Base-by-base conservation (phyloP, 37 sponge, comb jelly and placozoan species). In the Hexactinellida sp. region DNA sequence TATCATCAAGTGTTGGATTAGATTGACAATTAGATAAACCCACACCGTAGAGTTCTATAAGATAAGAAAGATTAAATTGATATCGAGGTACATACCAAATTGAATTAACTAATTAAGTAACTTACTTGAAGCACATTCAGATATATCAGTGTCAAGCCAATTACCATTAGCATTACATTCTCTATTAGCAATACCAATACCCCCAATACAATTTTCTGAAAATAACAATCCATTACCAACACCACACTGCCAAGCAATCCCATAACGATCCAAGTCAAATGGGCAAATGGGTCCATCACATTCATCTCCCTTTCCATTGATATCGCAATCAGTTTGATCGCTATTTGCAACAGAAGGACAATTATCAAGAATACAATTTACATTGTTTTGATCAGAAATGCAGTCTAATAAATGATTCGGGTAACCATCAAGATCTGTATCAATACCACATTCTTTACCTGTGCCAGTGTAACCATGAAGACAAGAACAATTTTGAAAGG, bases 71-170 rank as follows among this genome's bases (percentile, higher is more conserved):
- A 23, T 28, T 32, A 25, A 23, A 63, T 63, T 25, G 3, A 63
- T n/a, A 41, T 10, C 76, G 76, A 63, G 13, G 52, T 47, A 47
- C 52, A 47, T 9, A 9, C 9, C 13, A 47, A 47, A 9, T 47
- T 16, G 16, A 16, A 47, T 47, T 19, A 47, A 47, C 52, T 19
- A 47, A 9, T 47, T n/a, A n/a, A n/a, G n/a, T n/a, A n/a, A n/a
- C 21, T 63, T 63, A 63, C 76, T 23, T 63, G 76, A 63, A 63
- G 76, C 76, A 63, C 76, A 63, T 63, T 63, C 28, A 25, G 76
- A 63, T 32, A n/a, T 63, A 63, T 63, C 13, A 5, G 76, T 63
- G 3, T 63, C 76, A 10, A 63, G 5, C 76, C 76, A 63, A 10
- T 25, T n/a, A 21, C 76, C 76, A 63, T 28, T 63, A 23, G 5